Base-by-base conservation (phyloP, 2,888 invertebrate species). In the Thyatira batis region DNA sequence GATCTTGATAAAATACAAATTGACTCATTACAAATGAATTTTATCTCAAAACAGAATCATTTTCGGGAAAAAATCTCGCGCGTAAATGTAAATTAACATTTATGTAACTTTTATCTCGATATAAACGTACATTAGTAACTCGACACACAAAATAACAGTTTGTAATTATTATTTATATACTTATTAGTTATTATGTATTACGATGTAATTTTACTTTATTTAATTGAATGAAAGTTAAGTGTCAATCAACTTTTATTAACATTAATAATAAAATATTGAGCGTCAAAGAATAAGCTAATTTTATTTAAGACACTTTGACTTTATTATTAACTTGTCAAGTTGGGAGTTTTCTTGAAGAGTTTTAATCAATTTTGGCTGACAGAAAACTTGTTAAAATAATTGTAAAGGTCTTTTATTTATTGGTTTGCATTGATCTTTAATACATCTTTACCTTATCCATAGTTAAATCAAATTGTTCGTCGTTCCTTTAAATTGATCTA, bases 301-400 rank as follows among this genome's bases (percentile, higher is more conserved):
- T 27, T 3, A 48, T 48, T 28, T 28, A 5, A 20, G 27, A 28
- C 17, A 48, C 27, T 48, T 48, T 27, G 20, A 45, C 27, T 48
- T 25, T 27, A 27, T 39, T 39, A 39, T 39, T 39, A 13, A 39
- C 39, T 17, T 39, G 39, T 23, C 23, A 4, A 4, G 6, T 3
- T 4, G 6, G 8, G n/a, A 39, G 13, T 17, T 39, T 39, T 39
- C 39, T 6, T 39, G 39, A 39, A 17, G 13, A 39, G n/a, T 39
- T 39, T 39, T 55, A 57, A 58, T 56, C 63, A 55, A 60, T 51
- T 61, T 61, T 50, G 46, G 17, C 17, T 17, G n/a, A n/a, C n/a
- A 5, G 17, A n/a, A 2, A 25, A 6, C 50, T 49, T n/a, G n/a
- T n/a, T n/a, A n/a, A n/a, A n/a, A n/a, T n/a, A n/a, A n/a, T n/a